phyloP scores from a whole-genome alignment of 1,140 invertebrate species.

The Cecropterus lyciades region DNA sequence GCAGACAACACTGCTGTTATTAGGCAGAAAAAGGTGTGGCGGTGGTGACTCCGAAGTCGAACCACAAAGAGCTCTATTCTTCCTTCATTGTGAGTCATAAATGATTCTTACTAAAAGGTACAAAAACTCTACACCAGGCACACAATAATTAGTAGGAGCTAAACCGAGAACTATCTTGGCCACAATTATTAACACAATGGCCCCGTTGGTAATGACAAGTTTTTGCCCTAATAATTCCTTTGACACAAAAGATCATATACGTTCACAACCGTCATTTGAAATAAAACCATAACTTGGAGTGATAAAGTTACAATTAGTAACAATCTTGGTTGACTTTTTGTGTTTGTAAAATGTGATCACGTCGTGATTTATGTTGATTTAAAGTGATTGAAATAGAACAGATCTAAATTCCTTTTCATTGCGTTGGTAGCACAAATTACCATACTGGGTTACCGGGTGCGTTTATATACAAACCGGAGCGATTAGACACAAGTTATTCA shows the following conservation, averaged over 20 bases:
- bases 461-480: not conserved
- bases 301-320: conserved; percentile 13
- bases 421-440: conserved; percentile 25
- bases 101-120: conserved; percentile 5
- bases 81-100: not conserved
- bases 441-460: conserved; percentile 28
- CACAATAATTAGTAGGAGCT: conserved; percentile 14
- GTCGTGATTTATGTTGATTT: conserved; percentile 23
- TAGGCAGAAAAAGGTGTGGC: no score
- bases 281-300: conserved; percentile 5
- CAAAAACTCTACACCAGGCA: conserved; percentile 16
- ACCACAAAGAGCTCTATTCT: no score
- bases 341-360: conserved; percentile 1
- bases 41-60: no score
- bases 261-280: not conserved
- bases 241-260: conserved; percentile 7
- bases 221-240: conserved; percentile 30
- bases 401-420: conserved; percentile 28
- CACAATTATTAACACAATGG: conserved; percentile 31
- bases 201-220: conserved; percentile 26
- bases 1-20: no score
- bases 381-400: conserved; percentile 22
- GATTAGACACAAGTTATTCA: no score
- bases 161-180: conserved; percentile 24
- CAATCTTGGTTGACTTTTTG: conserved; percentile 5